Evolutionary conservation across 2,113 vertebrate species (phyloP).

Genomic region (Lepus timidus): DNA sequence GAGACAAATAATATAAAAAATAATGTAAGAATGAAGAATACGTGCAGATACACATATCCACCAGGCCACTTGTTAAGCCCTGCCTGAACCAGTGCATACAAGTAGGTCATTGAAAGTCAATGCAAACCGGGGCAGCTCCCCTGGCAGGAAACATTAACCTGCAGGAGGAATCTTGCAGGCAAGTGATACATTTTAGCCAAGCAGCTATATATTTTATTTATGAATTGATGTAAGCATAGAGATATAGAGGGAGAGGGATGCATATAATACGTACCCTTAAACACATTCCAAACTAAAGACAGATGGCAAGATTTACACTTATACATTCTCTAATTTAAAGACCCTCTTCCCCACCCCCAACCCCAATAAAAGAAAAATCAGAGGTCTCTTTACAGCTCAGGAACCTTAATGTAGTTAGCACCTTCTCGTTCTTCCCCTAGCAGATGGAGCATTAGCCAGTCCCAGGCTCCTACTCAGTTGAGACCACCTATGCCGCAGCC

Average conservation of each 20-base stretch:
- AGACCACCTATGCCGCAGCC: not conserved
- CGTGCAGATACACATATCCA: not conserved
- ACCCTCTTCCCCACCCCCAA: too few relatives aligned
- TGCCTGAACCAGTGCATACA: not conserved
- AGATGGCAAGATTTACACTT: not conserved
- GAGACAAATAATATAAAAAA: not conserved
- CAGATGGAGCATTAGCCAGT: not conserved
- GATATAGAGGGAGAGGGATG: slow-evolving; percentile 30
- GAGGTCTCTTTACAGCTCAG: not conserved
- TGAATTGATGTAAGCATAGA: slow-evolving; percentile 55
- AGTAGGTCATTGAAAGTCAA: slow-evolving; percentile 78
- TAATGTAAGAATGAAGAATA: not conserved
- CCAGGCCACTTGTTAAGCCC: slow-evolving; percentile 29
- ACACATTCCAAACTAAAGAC: slow-evolving; percentile 31
- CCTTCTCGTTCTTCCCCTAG: not conserved
- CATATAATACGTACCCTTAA: slow-evolving; percentile 43
- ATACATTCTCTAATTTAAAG: not conserved
- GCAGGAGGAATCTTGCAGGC: slow-evolving; percentile 56
- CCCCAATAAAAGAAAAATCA: not conserved
- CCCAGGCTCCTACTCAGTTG: not conserved
- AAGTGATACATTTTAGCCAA: slow-evolving; percentile 66
- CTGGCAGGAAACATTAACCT: slow-evolving; percentile 70
- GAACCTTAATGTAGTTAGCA: not conserved
- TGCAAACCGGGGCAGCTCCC: slow-evolving; percentile 69
- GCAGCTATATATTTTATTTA: slow-evolving; percentile 78